phyloP scores from a whole-genome alignment of 1,140 invertebrate genomes.

The Conus betulinus region DNA sequence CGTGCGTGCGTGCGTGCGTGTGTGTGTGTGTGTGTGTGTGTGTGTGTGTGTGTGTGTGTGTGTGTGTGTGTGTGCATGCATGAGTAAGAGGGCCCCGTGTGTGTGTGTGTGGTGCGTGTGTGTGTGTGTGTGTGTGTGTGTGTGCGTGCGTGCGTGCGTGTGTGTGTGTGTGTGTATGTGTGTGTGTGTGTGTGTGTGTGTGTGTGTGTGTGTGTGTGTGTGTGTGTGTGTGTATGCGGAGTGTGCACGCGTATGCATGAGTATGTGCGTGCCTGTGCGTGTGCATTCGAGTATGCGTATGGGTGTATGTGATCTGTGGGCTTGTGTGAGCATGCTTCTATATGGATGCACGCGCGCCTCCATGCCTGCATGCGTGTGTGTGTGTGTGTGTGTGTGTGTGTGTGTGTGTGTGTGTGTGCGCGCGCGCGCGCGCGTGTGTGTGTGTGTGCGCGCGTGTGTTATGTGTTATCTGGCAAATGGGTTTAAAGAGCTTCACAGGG shows the following conservation, averaged over 20 bases:
- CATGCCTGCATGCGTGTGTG: not conserved
- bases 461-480: not conserved
- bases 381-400: not conserved
- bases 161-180: too few species aligned
- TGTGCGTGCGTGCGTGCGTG: not conserved
- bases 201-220: not conserved
- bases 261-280: not conserved
- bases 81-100: too few species aligned
- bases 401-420: not conserved
- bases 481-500: too few species aligned
- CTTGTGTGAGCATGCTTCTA: not conserved
- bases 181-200: too few species aligned
- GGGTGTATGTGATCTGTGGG: not conserved
- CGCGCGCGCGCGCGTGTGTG: not conserved
- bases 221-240: not conserved
- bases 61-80: too few species aligned
- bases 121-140: slow-evolving; percentile 2
- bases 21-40: too few species aligned
- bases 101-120: too few species aligned
- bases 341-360: too few species aligned
- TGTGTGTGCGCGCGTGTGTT: not conserved
- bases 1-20: not conserved
- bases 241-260: not conserved
- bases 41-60: too few species aligned
- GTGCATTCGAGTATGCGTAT: too few species aligned